Base-by-base conservation (phyloP, 2,888 invertebrate genomes). In the Trypoxylon attenuatum region DNA sequence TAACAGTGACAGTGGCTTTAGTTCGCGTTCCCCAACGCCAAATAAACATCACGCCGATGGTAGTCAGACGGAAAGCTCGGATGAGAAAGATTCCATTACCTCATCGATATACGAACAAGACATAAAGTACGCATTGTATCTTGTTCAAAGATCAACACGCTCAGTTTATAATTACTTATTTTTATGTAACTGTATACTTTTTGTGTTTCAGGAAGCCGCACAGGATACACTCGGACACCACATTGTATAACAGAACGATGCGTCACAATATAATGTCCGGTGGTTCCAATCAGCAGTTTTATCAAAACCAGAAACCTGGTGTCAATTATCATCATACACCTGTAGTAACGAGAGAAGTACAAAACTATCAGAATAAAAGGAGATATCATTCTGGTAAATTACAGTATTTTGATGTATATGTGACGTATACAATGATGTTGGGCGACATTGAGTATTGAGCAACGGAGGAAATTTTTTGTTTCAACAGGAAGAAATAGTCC, bases 21-120 rank as follows among this genome's bases (percentile, higher is more conserved):
- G 82, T 72, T 85, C 86, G 19, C 82, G 86, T 38, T 86, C 87
- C n/a, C 83, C 85, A 15, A 87, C 85, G 18, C 86, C 87, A 1
- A 84, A 79, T 58, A 85, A 84, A 72, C 77, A 82, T 59, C 80
- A 79, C 13, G 71, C 78, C 16, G 83, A 84, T 29, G 71, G 79
- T 63, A 86, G 81, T 71, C 78, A 81, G 55, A 81, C 83, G 13
- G 86, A 87, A 67, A 85, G 82, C 65, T 85, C 84, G 16, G 86
- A 87, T 53, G 87, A 87, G 43, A 78, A 80, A 13, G 86, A 87
- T 54, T 86, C 85, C 10, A 61, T 84, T 16, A 68, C 78, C 47
- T 87, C 85, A 22, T 76, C 77, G 13, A 64, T 33, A 10, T 4
- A 80, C 13, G 85, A 84, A 25, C 82, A 79, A 25, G 77, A 69